Base-by-base conservation (phyloP, 2,113 vertebrate species). In the Nannobrachium achirus region DNA sequence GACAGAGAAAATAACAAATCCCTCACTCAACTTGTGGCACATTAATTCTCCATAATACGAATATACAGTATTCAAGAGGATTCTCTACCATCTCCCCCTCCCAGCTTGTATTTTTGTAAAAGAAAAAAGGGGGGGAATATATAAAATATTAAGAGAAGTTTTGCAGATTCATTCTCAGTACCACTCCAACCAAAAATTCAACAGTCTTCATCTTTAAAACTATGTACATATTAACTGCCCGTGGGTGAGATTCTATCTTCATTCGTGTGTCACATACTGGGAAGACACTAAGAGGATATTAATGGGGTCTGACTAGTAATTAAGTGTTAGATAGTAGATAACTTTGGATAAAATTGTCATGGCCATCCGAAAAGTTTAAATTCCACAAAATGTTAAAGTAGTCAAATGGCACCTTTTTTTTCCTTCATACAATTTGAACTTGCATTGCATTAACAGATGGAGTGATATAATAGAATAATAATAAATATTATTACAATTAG, bases 121-220 rank as follows among this genome's bases (percentile, higher is more conserved):
- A 42, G 1, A 58, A 42, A 42, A 59, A 44, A 15, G 10, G 14
- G 42, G 42, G 38, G n/a, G 7, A 56, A 9, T 14, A 87, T 89
- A 88, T 70, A 91, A 93, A 91, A 85, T 63, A 78, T 81, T 69
- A 70, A 82, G 75, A 87, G 58, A 81, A 75, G 78, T 80, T 85
- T 20, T 86, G 90, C 86, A 89, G 68, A 66, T 78, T 80, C 80
- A 61, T 87, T 89, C 66, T 50, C 64, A 76, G 87, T 88, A 84
- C 89, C 89, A 91, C 85, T 76, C 9, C 8, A 10, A 77, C n/a
- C 63, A 58, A 76, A 64, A 46, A 69, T 52, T 76, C 63, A 60
- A 56, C 49, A 63, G 52, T 18, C 11, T 50, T 65, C 70, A 78
- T 71, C 67, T 79, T 71, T 65, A 70, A 76, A 84, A 70, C 76